Evolutionary conservation across 2,888 invertebrate genomes (phyloP).

Genomic region (Pantelozetes paolii): DNA sequence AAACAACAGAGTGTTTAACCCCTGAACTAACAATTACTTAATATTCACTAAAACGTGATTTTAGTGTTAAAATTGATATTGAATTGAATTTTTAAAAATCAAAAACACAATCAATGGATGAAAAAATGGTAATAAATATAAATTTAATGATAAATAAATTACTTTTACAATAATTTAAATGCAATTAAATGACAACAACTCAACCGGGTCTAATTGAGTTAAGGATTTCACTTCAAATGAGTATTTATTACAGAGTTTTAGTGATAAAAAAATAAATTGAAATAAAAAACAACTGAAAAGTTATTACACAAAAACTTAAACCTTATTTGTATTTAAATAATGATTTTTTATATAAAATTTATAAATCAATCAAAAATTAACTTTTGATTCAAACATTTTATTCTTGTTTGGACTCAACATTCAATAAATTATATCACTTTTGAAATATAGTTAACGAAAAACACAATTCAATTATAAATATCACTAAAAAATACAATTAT

Average conservation of each 20-base stretch:
- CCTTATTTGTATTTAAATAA: too few relatives aligned
- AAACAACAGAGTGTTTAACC: too few relatives aligned
- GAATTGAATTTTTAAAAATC: too few relatives aligned
- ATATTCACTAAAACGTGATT: too few relatives aligned
- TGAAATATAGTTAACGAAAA: conserved; percentile 1
- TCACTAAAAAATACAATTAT: too few relatives aligned
- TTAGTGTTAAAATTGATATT: too few relatives aligned
- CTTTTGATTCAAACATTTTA: conserved; percentile 13
- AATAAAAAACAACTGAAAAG: not conserved
- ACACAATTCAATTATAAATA: not conserved
- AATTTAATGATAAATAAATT: conserved; percentile 22
- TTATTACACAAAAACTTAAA: conserved; percentile 3
- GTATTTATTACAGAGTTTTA: not conserved
- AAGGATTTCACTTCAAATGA: not conserved
- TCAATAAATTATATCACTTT: conserved; percentile 8
- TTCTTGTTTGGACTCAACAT: conserved; percentile 15
- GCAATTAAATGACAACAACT: not conserved
- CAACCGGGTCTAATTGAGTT: not conserved
- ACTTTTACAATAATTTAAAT: conserved; percentile 26
- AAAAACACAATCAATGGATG: not conserved
- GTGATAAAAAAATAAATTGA: not conserved
- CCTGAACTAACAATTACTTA: too few relatives aligned
- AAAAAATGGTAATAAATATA: conserved; percentile 9
- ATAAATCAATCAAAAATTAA: too few relatives aligned
- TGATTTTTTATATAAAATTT: too few relatives aligned